Evolutionary conservation across 2,888 invertebrate species (phyloP).

Genomic region (Caenorhabditis imperialis): DNA sequence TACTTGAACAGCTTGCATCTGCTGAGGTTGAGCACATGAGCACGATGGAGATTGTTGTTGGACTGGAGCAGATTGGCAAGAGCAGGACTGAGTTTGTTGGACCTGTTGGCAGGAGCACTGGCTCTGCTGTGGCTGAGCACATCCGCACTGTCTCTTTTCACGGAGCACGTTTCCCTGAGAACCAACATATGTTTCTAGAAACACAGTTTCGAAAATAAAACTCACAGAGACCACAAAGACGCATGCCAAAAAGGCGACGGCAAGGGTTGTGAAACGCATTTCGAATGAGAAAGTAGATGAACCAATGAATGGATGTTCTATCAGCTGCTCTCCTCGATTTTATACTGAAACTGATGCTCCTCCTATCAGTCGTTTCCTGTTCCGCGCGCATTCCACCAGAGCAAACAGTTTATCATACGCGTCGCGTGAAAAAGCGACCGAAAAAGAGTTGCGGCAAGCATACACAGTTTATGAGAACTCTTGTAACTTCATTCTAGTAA

Average conservation of each 20-base stretch:
- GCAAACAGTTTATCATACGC: conserved; percentile 42
- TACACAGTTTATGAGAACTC: too few species aligned
- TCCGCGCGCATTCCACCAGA: conserved; percentile 7
- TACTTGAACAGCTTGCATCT: conserved; percentile 43
- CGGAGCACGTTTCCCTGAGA: conserved; percentile 43
- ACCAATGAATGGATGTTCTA: conserved; percentile 21
- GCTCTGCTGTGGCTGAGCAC: too few species aligned
- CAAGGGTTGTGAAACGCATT: conserved; percentile 37
- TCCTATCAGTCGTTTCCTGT: conserved; percentile 3
- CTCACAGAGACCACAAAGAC: conserved; percentile 42
- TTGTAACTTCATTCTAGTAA: too few species aligned
- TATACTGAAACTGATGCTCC: conserved; percentile 9
- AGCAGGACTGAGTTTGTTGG: conserved; percentile 51
- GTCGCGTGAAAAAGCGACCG: conserved; percentile 38
- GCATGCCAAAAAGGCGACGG: conserved; percentile 35
- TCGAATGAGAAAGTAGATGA: conserved; percentile 11
- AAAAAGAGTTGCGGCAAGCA: too few species aligned
- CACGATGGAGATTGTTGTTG: conserved; percentile 49
- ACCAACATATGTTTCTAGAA: not conserved
- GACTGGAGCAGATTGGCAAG: conserved; percentile 52
- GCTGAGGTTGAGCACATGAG: conserved; percentile 49
- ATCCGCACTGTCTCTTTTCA: too few species aligned
- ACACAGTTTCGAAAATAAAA: not conserved
- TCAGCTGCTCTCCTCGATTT: not conserved
- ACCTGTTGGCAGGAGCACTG: conserved; percentile 56